phyloP scores from a whole-genome alignment of 1,140 invertebrate species.

The Diuraphis noxia region DNA sequence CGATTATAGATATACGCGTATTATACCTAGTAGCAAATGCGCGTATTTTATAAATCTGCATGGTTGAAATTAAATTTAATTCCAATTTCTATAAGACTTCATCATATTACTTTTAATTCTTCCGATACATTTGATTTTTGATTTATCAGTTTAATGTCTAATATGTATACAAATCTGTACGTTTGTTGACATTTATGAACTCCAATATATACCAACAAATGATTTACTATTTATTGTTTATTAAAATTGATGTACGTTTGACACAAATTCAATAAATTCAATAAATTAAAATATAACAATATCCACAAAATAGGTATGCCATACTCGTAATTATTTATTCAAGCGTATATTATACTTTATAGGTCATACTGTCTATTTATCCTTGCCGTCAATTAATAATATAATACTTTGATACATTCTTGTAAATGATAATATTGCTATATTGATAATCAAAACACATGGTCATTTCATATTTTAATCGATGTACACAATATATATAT shows the following conservation, averaged over 20 bases:
- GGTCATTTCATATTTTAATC: not conserved
- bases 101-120: not conserved
- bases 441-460: not conserved
- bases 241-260: not conserved
- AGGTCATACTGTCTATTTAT: not conserved
- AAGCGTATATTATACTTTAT: not conserved
- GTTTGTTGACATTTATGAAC: not conserved
- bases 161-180: not conserved
- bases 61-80: not conserved
- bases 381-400: not conserved
- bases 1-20: not conserved
- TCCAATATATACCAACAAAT: not conserved
- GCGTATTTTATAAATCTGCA: not conserved
- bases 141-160: not conserved
- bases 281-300: not conserved
- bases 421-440: not conserved
- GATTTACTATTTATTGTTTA: constrained; percentile 11
- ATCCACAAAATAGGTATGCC: not conserved
- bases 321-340: not conserved
- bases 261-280: not conserved
- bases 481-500: not conserved
- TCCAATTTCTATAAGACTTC: not conserved
- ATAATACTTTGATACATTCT: not conserved
- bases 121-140: not conserved
- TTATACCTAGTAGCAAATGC: not conserved